A percentile compares a stretch with the other conserved stretches of the same genome.
phyloP scores from a whole-genome alignment of 1,140 invertebrate genomes.

The Penaeus vannamei region DNA sequence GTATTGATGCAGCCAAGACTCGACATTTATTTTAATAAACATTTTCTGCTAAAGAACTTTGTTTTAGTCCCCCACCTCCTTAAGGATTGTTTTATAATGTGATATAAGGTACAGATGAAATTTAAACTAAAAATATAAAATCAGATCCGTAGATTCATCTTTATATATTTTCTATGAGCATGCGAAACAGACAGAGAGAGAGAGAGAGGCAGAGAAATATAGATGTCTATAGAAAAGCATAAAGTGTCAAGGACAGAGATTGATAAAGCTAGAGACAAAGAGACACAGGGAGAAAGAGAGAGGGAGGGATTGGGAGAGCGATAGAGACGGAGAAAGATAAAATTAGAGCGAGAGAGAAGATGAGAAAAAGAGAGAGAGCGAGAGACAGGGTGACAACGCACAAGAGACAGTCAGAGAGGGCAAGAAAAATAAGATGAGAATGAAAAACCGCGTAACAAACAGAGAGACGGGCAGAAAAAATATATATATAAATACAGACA shows the following conservation, averaged over 20 bases:
- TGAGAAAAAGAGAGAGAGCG: slow-evolving; percentile 33
- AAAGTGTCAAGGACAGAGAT: neutral
- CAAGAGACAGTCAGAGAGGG: neutral
- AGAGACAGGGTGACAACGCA: neutral
- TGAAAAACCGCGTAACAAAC: neutral
- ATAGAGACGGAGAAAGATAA: too few relatives aligned
- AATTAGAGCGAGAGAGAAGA: slow-evolving; percentile 43
- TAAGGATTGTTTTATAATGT: neutral
- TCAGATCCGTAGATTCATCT: too few relatives aligned
- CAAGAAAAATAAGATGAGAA: too few relatives aligned
- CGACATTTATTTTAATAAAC: too few relatives aligned
- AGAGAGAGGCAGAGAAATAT: slow-evolving; percentile 35
- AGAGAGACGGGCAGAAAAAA: neutral
- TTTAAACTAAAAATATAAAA: neutral
- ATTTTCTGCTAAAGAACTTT: too few relatives aligned
- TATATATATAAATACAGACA: neutral
- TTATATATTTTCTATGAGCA: neutral
- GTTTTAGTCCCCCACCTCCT: too few relatives aligned
- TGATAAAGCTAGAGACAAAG: slow-evolving; percentile 25
- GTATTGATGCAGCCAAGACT: too few relatives aligned
- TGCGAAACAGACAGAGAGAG: slow-evolving; percentile 42
- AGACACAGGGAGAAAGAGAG: too few relatives aligned
- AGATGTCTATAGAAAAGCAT: too few relatives aligned
- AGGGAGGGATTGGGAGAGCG: too few relatives aligned
- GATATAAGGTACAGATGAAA: neutral